Conservation (phyloP, 2,888 invertebrate species). For the Agrochola circellaris region DNA sequence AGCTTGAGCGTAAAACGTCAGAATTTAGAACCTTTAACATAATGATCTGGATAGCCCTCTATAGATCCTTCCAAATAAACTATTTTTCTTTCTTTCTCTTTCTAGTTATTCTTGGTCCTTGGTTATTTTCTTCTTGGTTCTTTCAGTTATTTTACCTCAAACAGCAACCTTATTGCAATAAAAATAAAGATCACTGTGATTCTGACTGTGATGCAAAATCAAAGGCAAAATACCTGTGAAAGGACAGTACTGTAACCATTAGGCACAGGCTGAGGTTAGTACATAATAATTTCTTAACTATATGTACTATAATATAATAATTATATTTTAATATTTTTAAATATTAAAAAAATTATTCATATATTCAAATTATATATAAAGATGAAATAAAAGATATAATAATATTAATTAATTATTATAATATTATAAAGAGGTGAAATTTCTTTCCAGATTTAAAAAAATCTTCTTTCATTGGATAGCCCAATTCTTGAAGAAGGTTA, state of each 20-base stretch:
- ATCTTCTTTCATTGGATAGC: too few species aligned
- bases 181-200: background rate
- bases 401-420: too few species aligned
- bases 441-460: too few species aligned
- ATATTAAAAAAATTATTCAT: too few species aligned
- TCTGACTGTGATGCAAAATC: background rate
- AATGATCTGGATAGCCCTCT: background rate
- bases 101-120: background rate
- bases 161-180: background rate
- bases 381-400: too few species aligned
- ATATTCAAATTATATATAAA: too few species aligned
- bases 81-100: too few species aligned
- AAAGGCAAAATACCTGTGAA: background rate
- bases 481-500: too few species aligned
- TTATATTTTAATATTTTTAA: too few species aligned
- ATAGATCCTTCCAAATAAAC: background rate
- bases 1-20: background rate
- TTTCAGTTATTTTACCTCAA: background rate
- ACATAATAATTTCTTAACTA: background rate
- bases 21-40: background rate
- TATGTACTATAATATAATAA: background rate
- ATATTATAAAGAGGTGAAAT: too few species aligned
- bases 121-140: background rate
- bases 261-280: too few species aligned
- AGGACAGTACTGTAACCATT: background rate